phyloP scores from a whole-genome alignment of 1,140 invertebrate species.

The Tribolium madens region DNA sequence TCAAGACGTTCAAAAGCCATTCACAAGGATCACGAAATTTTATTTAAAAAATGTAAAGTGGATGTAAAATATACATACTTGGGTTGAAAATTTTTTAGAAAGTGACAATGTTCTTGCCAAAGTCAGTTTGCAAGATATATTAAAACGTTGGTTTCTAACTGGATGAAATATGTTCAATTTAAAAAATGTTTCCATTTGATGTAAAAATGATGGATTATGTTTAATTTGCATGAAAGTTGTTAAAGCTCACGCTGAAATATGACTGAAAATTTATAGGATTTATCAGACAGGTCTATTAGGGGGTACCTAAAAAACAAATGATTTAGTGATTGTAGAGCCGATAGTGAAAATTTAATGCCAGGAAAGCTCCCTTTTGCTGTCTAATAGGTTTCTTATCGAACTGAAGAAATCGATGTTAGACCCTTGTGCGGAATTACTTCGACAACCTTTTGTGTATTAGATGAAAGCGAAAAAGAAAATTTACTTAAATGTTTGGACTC shows the following conservation, averaged over 20 bases:
- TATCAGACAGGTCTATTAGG: slow-evolving; percentile 17
- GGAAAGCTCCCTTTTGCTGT: slow-evolving; percentile 12
- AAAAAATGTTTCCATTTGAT: not conserved
- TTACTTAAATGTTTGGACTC: too few relatives aligned
- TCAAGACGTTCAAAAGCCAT: not conserved
- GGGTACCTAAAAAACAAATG: slow-evolving; percentile 13
- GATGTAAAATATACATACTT: not conserved
- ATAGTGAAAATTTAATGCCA: slow-evolving; percentile 25
- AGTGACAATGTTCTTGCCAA: not conserved
- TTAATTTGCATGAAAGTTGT: not conserved
- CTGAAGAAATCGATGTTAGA: slow-evolving; percentile 7
- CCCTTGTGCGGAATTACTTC: not conserved
- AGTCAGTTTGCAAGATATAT: not conserved
- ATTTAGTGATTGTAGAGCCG: slow-evolving; percentile 1
- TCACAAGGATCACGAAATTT: not conserved
- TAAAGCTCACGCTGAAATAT: not conserved
- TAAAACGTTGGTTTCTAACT: not conserved
- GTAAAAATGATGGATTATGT: not conserved
- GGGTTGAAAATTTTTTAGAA: too few relatives aligned
- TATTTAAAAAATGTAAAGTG: not conserved
- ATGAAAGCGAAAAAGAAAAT: too few relatives aligned
- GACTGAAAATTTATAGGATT: slow-evolving; percentile 5
- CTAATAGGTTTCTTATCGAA: slow-evolving; percentile 29
- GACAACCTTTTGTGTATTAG: not conserved
- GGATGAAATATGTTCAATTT: not conserved